Percentiles rank a stretch among this genome's conserved stretches.
Evolutionary conservation across 2,113 vertebrate genomes (phyloP).

Genomic region (Cygnus buccinator): DNA sequence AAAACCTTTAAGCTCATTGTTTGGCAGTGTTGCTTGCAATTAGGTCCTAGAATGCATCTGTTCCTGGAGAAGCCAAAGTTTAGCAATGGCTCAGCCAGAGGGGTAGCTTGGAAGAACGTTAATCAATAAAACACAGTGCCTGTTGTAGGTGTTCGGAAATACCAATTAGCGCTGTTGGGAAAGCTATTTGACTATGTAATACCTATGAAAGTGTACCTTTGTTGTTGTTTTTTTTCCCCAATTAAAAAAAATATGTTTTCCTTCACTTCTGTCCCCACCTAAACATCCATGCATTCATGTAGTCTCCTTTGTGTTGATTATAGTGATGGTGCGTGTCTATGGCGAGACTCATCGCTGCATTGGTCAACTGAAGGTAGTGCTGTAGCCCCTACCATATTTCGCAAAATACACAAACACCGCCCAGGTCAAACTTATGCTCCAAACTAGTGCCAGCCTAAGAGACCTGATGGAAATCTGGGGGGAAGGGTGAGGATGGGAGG

Average conservation of each 20-base stretch:
- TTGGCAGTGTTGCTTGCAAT: not conserved
- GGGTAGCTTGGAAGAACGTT: not conserved
- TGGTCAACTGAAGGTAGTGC: not conserved
- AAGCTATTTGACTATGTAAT: not conserved
- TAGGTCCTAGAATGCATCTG: not conserved
- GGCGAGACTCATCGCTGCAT: not conserved
- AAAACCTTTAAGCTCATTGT: not conserved
- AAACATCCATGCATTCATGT: not conserved
- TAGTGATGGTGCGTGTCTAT: not conserved
- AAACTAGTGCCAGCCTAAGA: not conserved
- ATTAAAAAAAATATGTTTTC: not conserved
- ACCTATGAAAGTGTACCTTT: not conserved
- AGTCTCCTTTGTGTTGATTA: rapidly evolving
- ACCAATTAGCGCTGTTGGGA: not conserved
- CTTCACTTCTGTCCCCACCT: not conserved
- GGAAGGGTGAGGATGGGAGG: not conserved
- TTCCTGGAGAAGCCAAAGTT: not conserved
- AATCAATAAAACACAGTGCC: not conserved
- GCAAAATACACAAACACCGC: rapidly evolving
- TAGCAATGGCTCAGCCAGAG: not conserved
- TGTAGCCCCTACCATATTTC: not conserved
- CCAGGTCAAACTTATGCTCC: not conserved
- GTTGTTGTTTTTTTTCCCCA: not conserved
- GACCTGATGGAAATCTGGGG: not conserved
- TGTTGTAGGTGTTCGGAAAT: not conserved